Percentiles rank a stretch among this genome's conserved stretches.
These are phyloP conservation scores for Pollenia angustigena DNA, from an alignment of 2,888 invertebrate genomes.

Conservation along the genomic window DNA sequence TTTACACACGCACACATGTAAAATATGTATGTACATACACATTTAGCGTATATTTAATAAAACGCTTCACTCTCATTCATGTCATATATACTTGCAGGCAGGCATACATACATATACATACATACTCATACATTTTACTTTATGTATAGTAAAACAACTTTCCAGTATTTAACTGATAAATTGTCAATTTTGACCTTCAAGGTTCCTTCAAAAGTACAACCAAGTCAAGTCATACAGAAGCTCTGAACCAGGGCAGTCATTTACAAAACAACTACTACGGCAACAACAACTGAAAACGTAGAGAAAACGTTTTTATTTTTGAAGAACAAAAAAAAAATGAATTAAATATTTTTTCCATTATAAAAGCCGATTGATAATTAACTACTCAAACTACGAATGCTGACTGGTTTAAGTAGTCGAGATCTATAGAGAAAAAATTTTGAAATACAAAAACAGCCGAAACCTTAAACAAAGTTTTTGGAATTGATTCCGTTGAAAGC, in stretches of 20 bases:
- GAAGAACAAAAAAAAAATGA: constrained; percentile 57
- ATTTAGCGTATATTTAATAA: neutral
- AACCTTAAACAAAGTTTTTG: constrained; percentile 64
- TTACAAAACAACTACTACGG: constrained; percentile 46
- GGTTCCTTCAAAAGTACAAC: constrained; percentile 83
- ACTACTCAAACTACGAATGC: constrained; percentile 62
- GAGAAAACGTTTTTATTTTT: constrained; percentile 46
- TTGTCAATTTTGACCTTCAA: constrained; percentile 84
- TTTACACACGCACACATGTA: constrained; percentile 32
- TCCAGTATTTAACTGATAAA: constrained; percentile 75
- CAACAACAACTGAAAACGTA: constrained; percentile 53
- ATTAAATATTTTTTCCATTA: constrained; percentile 33
- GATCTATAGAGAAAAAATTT: constrained; percentile 29
- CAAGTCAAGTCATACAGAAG: constrained; percentile 72
- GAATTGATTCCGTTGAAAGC: constrained; percentile 81
- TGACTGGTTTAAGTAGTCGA: constrained; percentile 56
- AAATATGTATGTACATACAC: constrained; percentile 11
- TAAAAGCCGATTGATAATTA: constrained; percentile 69
- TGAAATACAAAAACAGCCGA: constrained; percentile 73
- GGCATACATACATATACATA: constrained; percentile 9
- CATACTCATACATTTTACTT: neutral
- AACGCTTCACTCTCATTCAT: neutral
- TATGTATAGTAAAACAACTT: constrained; percentile 57
- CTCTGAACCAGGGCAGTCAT: constrained; percentile 71
- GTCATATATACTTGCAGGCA: neutral